Percentiles rank a stretch among this genome's conserved stretches.
These are phyloP conservation scores for Lepidonotus clava DNA, from an alignment of 2,888 invertebrate genomes.

Conservation along the genomic window DNA sequence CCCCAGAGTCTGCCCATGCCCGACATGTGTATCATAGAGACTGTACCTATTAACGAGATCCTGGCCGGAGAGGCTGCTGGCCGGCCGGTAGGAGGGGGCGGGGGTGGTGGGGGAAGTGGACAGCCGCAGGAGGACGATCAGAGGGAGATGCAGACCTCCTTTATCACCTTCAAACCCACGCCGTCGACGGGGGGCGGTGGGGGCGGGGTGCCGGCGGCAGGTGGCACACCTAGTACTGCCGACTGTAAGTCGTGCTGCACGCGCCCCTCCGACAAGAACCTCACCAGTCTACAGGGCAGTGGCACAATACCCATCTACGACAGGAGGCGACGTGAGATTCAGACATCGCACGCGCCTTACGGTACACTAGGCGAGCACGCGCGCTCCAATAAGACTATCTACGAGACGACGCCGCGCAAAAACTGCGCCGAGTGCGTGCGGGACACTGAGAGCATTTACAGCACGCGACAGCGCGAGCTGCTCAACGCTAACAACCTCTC, in stretches of 20 bases:
- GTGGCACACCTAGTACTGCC: not conserved
- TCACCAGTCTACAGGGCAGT: not conserved
- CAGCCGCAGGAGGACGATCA: conserved; percentile 23
- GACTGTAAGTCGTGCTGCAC: conserved; percentile 23
- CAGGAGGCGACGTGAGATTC: conserved; percentile 30
- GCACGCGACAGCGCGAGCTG: conserved; percentile 39
- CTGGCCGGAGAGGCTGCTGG: not conserved
- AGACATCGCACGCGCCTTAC: conserved; percentile 5
- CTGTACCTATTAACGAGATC: conserved; percentile 32
- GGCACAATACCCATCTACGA: conserved; percentile 35
- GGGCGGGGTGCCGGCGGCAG: not conserved
- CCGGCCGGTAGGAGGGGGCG: not conserved
- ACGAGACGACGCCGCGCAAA: conserved; percentile 32
- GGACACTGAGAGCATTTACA: conserved; percentile 43
- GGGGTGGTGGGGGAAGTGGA: conserved; percentile 8
- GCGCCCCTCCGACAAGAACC: not conserved
- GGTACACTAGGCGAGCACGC: conserved; percentile 17
- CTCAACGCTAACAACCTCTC: conserved; percentile 44
- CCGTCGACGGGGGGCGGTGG: not conserved
- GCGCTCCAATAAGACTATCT: not conserved
- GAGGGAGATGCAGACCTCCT: conserved; percentile 50
- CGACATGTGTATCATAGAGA: conserved; percentile 55
- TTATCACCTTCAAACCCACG: conserved; percentile 51
- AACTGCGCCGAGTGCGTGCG: conserved; percentile 39
- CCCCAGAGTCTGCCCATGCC: conserved; percentile 42